Evolutionary conservation across 2,797 vertebrate genomes (phyloP), one percentile per base, ranked within the genome.

Genomic region (Melanotaenia boesemani): DNA sequence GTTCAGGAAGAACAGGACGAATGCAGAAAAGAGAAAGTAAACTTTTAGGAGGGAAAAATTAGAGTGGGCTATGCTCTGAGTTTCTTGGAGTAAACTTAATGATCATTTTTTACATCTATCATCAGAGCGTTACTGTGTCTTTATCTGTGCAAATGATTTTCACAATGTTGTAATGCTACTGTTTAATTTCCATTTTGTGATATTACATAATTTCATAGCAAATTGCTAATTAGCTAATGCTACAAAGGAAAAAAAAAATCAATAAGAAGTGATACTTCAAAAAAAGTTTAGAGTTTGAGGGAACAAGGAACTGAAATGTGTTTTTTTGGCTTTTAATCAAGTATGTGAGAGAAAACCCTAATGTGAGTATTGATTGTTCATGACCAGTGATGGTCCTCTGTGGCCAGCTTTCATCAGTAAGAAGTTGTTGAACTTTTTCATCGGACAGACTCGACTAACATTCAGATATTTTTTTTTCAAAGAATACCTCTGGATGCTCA

Each of bases 381-480:
- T 64, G 36, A 70, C 18, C 50, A 55, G 55, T 28, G 6, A 70
- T 44, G n/a, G 26, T 26, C 48, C 62, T 55, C 46, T 0, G 30
- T 15, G 61, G 54, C 37, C 62, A 28, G 48, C 30, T 32, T n/a
- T 56, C 37, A 59, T 37, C 71, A 28, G 36, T 50, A 71, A 65
- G 28, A 69, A 41, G 50, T 60, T 63, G 52, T 60, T 75, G 68
- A 75, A 59, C 63, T 65, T 56, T 67, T 22, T 61, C 46, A 50
- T 24, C 46, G 57, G 24, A 61, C 28, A 70, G 67, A 70, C 59
- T 72, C 67, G n/a, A 74, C 72, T 59, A 73, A 67, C 44, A 71
- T 41, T 6, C 24, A 34, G 24, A 59, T 24, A 37, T 72, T 74
- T 69, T 67, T 69, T 67, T 32, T 15, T 60, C 18, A 16, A 41